Percentiles rank a stretch among this genome's conserved stretches.
Evolutionary conservation across 2,113 vertebrate species (phyloP).

Genomic region (Dendrocopos noguchii): DNA sequence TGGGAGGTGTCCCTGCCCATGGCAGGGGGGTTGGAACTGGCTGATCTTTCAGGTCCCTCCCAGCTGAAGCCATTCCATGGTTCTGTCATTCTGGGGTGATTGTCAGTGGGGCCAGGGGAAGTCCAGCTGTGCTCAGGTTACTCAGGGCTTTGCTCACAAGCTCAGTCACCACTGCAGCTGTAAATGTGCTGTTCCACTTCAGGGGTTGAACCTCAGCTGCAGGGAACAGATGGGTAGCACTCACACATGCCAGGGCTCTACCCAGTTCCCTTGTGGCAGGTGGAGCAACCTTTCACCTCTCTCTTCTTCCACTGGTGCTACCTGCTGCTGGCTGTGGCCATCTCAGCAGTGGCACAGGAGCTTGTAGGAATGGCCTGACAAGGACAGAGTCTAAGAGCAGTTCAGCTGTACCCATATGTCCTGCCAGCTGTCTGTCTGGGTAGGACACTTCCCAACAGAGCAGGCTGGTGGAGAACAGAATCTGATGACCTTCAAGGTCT

Average conservation of each 20-base stretch:
- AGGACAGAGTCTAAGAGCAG: not conserved
- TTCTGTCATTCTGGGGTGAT: too few relatives aligned
- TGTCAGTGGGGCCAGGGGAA: too few relatives aligned
- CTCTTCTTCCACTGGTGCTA: not conserved
- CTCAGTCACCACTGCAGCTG: not conserved
- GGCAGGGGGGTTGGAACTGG: too few relatives aligned
- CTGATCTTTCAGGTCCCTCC: too few relatives aligned
- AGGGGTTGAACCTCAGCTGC: not conserved
- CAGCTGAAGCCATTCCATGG: too few relatives aligned
- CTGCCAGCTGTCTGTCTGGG: not conserved
- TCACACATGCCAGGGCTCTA: not conserved
- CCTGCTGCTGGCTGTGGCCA: not conserved
- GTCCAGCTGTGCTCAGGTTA: not conserved
- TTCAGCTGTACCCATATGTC: not conserved
- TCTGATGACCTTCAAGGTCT: not conserved
- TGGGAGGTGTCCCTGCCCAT: too few relatives aligned
- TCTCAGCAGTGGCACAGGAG: not conserved
- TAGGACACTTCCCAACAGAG: not conserved
- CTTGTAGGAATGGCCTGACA: not conserved
- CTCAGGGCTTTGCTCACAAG: not conserved
- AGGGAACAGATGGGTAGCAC: not conserved
- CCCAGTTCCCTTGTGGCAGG: fast-evolving
- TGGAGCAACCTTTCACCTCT: not conserved
- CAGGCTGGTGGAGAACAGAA: not conserved
- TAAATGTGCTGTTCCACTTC: not conserved